Percentiles rank a stretch among this genome's conserved stretches.
Conservation (phyloP, 2,113 vertebrate species). For the Grus americana region DNA sequence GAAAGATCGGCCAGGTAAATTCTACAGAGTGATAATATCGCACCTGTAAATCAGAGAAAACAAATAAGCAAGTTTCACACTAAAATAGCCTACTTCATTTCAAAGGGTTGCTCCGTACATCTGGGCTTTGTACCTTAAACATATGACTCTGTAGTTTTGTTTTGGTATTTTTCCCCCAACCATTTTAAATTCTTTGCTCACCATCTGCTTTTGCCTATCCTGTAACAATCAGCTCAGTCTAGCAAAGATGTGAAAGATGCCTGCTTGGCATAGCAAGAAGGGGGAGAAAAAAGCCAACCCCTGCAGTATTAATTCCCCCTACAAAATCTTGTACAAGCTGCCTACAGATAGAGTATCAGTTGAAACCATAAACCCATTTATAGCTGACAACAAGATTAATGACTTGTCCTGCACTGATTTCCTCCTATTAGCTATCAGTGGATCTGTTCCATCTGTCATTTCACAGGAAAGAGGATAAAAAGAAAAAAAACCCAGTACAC, state of each 20-base stretch:
- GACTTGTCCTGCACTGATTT: slow-evolving; percentile 82
- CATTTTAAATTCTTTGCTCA: slow-evolving; percentile 63
- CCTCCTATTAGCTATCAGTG: slow-evolving; percentile 85
- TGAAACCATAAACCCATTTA: slow-evolving; percentile 88
- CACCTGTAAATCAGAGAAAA: slow-evolving; percentile 56
- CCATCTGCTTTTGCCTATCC: slow-evolving; percentile 76
- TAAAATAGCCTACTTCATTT: slow-evolving; percentile 42
- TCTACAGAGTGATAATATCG: slow-evolving; percentile 34
- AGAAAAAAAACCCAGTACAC: neutral
- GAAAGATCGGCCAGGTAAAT: slow-evolving; percentile 51
- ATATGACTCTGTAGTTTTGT: slow-evolving; percentile 43
- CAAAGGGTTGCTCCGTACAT: slow-evolving; percentile 51
- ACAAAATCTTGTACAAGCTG: slow-evolving; percentile 77
- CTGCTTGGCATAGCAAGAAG: slow-evolving; percentile 57
- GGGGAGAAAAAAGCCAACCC: neutral
- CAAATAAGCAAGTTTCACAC: slow-evolving; percentile 57
- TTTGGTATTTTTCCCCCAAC: slow-evolving; percentile 56
- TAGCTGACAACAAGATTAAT: slow-evolving; percentile 96
- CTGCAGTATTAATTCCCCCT: slow-evolving; percentile 69
- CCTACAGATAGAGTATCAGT: slow-evolving; percentile 84
- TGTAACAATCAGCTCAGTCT: slow-evolving; percentile 65
- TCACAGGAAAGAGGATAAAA: slow-evolving; percentile 58
- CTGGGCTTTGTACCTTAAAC: slow-evolving; percentile 52
- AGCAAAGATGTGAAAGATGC: slow-evolving; percentile 66
- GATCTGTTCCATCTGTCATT: slow-evolving; percentile 88